Conservation (phyloP, 2,113 vertebrate genomes). For the Percina caprodes region DNA sequence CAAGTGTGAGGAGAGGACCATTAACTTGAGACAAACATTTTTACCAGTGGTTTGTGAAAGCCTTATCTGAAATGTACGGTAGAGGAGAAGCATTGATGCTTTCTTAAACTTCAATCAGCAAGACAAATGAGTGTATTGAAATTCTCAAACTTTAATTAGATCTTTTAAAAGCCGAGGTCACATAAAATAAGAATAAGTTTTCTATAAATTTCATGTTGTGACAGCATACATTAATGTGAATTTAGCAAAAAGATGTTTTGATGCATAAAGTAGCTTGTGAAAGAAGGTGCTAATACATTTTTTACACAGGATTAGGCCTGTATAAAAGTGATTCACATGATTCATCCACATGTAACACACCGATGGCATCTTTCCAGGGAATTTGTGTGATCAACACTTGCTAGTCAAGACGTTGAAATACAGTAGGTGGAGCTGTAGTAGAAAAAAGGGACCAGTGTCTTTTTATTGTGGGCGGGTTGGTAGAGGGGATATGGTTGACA, state of each 20-base stretch:
- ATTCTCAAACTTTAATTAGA: background rate
- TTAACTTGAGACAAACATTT: slow-evolving; percentile 84
- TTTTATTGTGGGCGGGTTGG: slow-evolving; percentile 13
- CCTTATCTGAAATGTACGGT: slow-evolving; percentile 67
- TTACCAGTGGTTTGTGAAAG: slow-evolving; percentile 85
- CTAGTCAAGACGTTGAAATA: background rate
- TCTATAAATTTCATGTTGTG: background rate
- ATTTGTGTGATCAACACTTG: slow-evolving; percentile 14
- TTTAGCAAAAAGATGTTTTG: background rate
- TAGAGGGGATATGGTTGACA: slow-evolving; percentile 52
- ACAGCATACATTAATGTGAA: background rate
- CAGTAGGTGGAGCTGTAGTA: slow-evolving; percentile 38
- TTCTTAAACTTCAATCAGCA: slow-evolving; percentile 31
- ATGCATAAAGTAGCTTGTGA: background rate
- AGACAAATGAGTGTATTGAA: background rate
- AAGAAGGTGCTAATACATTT: background rate
- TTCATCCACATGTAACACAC: slow-evolving; percentile 9
- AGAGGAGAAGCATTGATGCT: slow-evolving; percentile 52
- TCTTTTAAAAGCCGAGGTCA: background rate
- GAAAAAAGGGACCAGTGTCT: slow-evolving; percentile 45
- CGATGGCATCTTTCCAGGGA: background rate
- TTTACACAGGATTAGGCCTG: background rate
- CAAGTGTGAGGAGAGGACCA: slow-evolving; percentile 80
- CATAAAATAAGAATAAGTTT: background rate
- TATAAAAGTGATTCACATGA: background rate